These are phyloP conservation scores for Papilio dardanus DNA, from an alignment of 1,140 invertebrate species.

Conservation along the genomic window DNA sequence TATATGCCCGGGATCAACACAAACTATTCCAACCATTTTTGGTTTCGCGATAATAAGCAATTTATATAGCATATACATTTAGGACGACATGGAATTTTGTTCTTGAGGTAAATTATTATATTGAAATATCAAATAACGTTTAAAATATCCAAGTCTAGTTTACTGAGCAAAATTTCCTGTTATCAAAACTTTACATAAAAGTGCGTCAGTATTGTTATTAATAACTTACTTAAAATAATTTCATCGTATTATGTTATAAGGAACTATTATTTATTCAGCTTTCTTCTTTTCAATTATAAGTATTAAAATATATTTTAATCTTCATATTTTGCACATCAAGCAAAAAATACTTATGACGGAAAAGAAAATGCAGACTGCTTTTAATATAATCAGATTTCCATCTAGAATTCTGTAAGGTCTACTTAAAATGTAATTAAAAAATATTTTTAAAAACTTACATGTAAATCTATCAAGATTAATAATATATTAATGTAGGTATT, in stretches of 20 bases:
- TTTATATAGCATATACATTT: constrained; percentile 10
- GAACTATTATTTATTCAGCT: not conserved
- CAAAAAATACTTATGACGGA: not conserved
- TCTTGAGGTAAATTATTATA: not conserved
- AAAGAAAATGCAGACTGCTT: not conserved
- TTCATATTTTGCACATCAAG: not conserved
- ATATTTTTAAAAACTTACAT: too few relatives aligned
- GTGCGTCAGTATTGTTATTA: too few relatives aligned
- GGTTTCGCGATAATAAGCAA: constrained; percentile 34
- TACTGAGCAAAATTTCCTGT: not conserved
- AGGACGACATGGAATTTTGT: constrained; percentile 18
- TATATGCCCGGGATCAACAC: constrained; percentile 53
- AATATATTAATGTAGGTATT: too few relatives aligned
- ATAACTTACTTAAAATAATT: not conserved
- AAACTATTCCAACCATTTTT: constrained; percentile 48
- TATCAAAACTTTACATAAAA: not conserved
- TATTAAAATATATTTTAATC: not conserved
- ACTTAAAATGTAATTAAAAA: too few relatives aligned
- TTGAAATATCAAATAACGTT: not conserved
- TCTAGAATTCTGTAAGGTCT: too few relatives aligned
- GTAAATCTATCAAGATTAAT: too few relatives aligned
- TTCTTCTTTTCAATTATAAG: not conserved
- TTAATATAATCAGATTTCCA: too few relatives aligned
- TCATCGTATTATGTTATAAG: not conserved
- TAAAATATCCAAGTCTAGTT: not conserved